A percentile compares a stretch with the other conserved stretches of the same genome.
Evolutionary conservation across 1,140 invertebrate genomes (phyloP).

Genomic region (Drosophila azteca): DNA sequence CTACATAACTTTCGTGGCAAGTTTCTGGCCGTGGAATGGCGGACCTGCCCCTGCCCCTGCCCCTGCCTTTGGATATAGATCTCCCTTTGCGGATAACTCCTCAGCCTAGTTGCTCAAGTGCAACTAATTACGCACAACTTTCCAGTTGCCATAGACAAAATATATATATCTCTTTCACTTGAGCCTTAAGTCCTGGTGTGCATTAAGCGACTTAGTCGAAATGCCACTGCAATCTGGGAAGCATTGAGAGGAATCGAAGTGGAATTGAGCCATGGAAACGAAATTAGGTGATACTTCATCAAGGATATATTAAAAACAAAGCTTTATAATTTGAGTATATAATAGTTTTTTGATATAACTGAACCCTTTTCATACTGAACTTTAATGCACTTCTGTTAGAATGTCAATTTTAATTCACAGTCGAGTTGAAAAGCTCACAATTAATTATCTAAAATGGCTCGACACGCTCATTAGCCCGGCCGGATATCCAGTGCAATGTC

Average conservation of each 20-base stretch:
- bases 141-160: conserved; percentile 51
- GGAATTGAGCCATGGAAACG: not conserved
- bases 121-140: conserved; percentile 70
- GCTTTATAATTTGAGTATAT: not conserved
- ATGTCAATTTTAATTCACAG: conserved; percentile 36
- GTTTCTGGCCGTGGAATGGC: conserved; percentile 23
- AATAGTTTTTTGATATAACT: too few species aligned
- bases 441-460: conserved; percentile 59
- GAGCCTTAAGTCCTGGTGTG: conserved; percentile 19
- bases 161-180: conserved; percentile 41
- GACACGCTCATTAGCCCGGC: conserved; percentile 51
- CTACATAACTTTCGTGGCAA: conserved; percentile 57
- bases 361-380: not conserved
- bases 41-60: not conserved
- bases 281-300: not conserved
- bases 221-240: conserved; percentile 10
- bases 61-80: conserved; percentile 14
- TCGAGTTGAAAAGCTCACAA: conserved; percentile 52
- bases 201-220: conserved; percentile 20
- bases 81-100: conserved; percentile 20
- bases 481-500: conserved; percentile 43
- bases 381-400: not conserved
- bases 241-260: conserved; percentile 1
- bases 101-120: conserved; percentile 57
- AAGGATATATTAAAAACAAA: not conserved